Base-by-base conservation (phyloP, 2,113 vertebrate genomes). In the Larimichthys polyactis region DNA sequence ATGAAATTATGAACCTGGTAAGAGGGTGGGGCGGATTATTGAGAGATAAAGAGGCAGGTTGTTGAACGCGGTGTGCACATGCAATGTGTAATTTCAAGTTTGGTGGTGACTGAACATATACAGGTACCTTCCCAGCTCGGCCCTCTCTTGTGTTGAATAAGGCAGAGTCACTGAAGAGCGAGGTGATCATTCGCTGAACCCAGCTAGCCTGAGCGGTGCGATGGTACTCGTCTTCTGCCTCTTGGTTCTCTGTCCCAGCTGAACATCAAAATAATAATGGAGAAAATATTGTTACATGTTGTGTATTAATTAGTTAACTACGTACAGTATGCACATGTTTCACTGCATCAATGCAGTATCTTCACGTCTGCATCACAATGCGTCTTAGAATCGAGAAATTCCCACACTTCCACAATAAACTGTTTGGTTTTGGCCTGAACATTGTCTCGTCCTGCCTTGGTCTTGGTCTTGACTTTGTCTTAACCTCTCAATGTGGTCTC, bases 91-190 rank as follows among this genome's bases (percentile, higher is more conserved):
- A 57, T 40, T 20, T 40, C 8, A 59, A n/a, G 29, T 7, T 44
- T 60, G 11, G 0, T 3, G 14, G 3, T 17, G 10, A 72, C 27
- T 24, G 0, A 66, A 48, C 40, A 43, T n/a, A 14, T 72, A 24
- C 12, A 6, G 5, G 16, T 58, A 93, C 98, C 92, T 99, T 99
- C 19, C 98, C 97, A 0, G 98, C 98, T 0, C 98, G 96, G 4
- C 98, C 98, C 91, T 99, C 98, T 65, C 98, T 93, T 2, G 98
- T 99, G 85, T 98, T 99, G 93, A 99, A 99, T 57, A 99, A 92
- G 14, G 96, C 16, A 0, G 96, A 96, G 24, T 99, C 98, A 1
- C 97, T 96, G 83, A 99, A 95, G 80, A 99, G 83, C 0, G 98
- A 97, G 66, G 97, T 97, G 75, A 99, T 82, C 97, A 98, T 99